Evolutionary conservation across 2,113 vertebrate genomes (phyloP), one percentile per base, ranked within the genome.

Genomic region (Pleuronectes platessa): DNA sequence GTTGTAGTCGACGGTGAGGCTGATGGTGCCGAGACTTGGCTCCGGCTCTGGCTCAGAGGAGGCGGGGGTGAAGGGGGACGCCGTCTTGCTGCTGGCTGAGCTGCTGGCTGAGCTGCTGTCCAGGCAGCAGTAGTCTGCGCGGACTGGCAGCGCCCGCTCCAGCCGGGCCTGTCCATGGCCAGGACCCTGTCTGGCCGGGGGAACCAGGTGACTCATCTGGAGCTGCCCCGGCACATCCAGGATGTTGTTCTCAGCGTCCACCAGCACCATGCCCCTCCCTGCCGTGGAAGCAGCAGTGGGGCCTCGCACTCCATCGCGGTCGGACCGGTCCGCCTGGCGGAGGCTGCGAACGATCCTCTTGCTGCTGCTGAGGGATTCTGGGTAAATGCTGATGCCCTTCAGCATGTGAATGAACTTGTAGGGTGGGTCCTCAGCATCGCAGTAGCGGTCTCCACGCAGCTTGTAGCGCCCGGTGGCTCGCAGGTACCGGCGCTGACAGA

Each of bases 341-440:
- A 76, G 92, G 67, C 15, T 78, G 0, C 95, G 95, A 18, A 96
- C 93, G 6, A 96, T 96, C 78, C 96, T 94, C 92, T 98, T 98
- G 90, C 95, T 97, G 94, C 96, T 93, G 88, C 94, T 98, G 79
- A 99, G 93, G 27, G 97, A 95, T 90, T 99, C 97, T 1, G 98
- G 97, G 82, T 98, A 99, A 89, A 99, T 99, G 82, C 97, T 98
- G 93, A 99, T 97, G 71, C 98, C 98, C 88, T 99, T 99, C 71
- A 99, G 89, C 97, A 99, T 99, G 90, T 99, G 98, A 61, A 99
- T 98, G 90, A 99, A 99, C 92, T 97, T 98, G 90, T 98, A 98
- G 0, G 97, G 97, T 0, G 97, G 97, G 85, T 95, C 94, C 21
- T 92, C 90, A 0, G 93, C 70, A 13, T 94, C 94, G 13, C 91